Base-by-base conservation (phyloP, 2,113 vertebrate species). In the Paralichthys olivaceus region DNA sequence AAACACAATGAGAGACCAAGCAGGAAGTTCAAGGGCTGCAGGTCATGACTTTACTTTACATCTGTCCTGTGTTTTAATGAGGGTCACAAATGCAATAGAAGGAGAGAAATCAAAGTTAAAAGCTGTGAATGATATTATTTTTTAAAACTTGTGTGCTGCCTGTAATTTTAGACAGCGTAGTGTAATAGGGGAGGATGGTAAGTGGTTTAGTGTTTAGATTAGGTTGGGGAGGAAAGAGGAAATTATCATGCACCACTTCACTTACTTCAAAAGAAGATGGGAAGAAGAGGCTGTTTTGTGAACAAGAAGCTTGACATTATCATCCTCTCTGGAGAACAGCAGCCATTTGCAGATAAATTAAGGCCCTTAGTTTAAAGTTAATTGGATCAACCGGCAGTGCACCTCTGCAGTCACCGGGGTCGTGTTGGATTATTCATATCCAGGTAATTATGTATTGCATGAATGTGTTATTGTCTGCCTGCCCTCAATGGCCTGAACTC, bases 331-430 rank as follows among this genome's bases (percentile, higher is more conserved):
- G 69, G 87, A 89, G 88, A 80, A 69, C 55, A 58, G 19, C 75
- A 91, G 80, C 71, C 67, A 90, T 93, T 83, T 82, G 80, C 87
- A 90, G 90, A 89, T 84, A 87, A 91, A 93, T 59, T 89, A 85
- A 85, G 88, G 83, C 56, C 17, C 75, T 28, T 6, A 84, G 56
- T 91, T 93, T 92, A 83, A 91, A 91, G 89, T 89, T 92, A 92
- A 94, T 91, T 93, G 91, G 83, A 93, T 93, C 77, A 91, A 93
- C 82, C 69, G 84, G 71, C 86, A 65, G 28, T 64, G 83, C 66
- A 91, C 84, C 23, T 82, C 72, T 79, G 89, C 83, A 91, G 93
- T 80, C 86, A 69, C 63, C 67, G 84, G 78, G 75, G 49, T 79
- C 88, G 81, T 70, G 37, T 79, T 49, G 43, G 75, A 91, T 92